Conservation (phyloP, 2,888 invertebrate genomes). For the Lochmaea capreae region DNA sequence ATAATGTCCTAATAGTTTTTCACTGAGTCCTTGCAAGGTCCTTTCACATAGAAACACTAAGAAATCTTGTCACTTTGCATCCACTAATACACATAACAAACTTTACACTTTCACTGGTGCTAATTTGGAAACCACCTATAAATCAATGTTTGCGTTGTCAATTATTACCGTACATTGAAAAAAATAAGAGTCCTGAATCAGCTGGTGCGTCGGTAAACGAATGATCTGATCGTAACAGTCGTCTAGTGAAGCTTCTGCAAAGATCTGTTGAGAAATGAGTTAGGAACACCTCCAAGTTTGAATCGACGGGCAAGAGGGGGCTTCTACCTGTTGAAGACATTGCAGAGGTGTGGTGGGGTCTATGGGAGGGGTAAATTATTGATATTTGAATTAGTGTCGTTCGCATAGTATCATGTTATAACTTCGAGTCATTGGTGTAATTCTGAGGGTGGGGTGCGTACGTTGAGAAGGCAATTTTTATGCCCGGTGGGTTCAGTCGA, state of each 20-base stretch:
- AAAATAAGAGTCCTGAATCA: constrained; percentile 39
- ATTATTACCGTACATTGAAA: constrained; percentile 50
- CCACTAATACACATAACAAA: constrained; percentile 52
- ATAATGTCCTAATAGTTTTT: constrained; percentile 6
- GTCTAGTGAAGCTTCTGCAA: constrained; percentile 47
- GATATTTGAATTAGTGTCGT: constrained; percentile 64
- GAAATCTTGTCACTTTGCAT: constrained; percentile 33
- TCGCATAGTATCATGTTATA: constrained; percentile 61
- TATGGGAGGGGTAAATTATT: constrained; percentile 62
- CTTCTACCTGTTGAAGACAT: constrained; percentile 61
- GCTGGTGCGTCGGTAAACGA: constrained; percentile 42
- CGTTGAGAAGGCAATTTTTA: constrained; percentile 47
- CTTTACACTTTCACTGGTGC: constrained; percentile 60
- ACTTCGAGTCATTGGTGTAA: constrained; percentile 62
- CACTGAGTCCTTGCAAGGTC: constrained; percentile 50
- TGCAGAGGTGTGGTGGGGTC: constrained; percentile 48
- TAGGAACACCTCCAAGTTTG: constrained; percentile 61
- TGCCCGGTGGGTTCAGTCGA: constrained; percentile 44
- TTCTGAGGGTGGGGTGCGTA: constrained; percentile 55
- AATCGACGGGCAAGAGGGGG: constrained; percentile 59
- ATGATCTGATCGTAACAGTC: constrained; percentile 31
- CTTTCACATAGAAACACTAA: constrained; percentile 39
- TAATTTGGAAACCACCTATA: constrained; percentile 60
- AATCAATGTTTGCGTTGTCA: constrained; percentile 52
- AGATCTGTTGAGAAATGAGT: constrained; percentile 62